Evolutionary conservation across 2,888 invertebrate species (phyloP).

Genomic region (Tetragonula carbonaria): DNA sequence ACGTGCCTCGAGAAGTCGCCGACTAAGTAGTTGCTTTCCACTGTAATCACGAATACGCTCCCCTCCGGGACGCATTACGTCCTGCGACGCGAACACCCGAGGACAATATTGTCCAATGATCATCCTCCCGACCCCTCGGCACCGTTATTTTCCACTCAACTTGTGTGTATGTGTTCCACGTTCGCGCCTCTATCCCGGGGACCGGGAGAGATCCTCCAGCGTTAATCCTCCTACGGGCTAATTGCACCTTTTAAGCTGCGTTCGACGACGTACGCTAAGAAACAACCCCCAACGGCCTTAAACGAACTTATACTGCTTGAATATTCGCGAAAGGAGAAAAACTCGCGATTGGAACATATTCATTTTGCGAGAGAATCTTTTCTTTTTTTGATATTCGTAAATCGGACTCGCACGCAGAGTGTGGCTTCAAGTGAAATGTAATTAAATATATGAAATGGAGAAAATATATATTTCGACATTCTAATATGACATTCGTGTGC

Average conservation of each 20-base stretch:
- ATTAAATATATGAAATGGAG: too few relatives aligned
- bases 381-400: not conserved
- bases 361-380: too few relatives aligned
- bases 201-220: not conserved
- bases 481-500: too few relatives aligned
- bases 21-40: conserved; percentile 60
- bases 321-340: not conserved
- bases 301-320: not conserved
- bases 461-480: too few relatives aligned
- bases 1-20: conserved; percentile 48
- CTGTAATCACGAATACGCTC: conserved; percentile 62
- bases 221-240: not conserved
- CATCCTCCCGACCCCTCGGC: conserved; percentile 18
- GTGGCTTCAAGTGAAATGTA: too few relatives aligned
- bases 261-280: not conserved
- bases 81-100: conserved; percentile 40
- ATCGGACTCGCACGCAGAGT: not conserved
- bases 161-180: conserved; percentile 22
- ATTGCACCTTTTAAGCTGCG: conserved; percentile 4
- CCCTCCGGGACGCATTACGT: conserved; percentile 40
- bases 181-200: not conserved
- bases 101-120: conserved; percentile 57
- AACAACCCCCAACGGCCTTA: not conserved
- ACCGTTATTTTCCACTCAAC: conserved; percentile 34
- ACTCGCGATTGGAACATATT: not conserved